Evolutionary conservation across 2,797 vertebrate genomes (phyloP), one percentile per base, ranked within the genome.

Genomic region (Otus scops): DNA sequence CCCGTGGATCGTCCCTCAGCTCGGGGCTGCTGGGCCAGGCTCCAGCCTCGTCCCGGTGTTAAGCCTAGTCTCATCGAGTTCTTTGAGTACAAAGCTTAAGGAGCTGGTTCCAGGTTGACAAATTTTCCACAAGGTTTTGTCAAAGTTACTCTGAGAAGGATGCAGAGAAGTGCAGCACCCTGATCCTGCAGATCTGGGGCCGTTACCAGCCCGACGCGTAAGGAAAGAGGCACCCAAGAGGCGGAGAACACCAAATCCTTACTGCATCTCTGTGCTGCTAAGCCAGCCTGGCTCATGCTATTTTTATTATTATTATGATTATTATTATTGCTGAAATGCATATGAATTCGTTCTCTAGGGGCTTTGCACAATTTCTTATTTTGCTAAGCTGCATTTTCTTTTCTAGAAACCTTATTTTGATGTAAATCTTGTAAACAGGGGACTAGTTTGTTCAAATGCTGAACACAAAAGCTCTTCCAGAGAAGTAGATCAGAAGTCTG

Each of bases 401-500:
- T 87, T 56, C 96, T 92, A 93, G 93, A 92, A 93, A 57, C 59
- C 89, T 85, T 85, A 96, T 96, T 97, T 93, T 96, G 95, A 95
- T 94, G 92, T 95, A 96, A 95, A 90, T 95, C 89, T 85, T 87
- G 94, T 94, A 87, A 97, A 96, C 85, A 89, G 63, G 93, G 91
- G 80, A 96, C 74, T 74, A 27, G 67, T 32, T 87, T 1, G 32
- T 93, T 95, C 92, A 12, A 76, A 82, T 64, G 88, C 92, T 36
- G 74, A 93, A 82, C 90, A 86, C 88, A 92, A 91, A 96, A 94
- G 86, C 93, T 64, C 67, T 79, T 93, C 90, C 90, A 36, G 45
- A 81, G 76, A n/a, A 91, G 80, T 6, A 95, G 94, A 95, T 95
- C 90, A 94, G 56, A 92, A 96, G 67, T 87, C 93, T 91, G 92